phyloP scores from a whole-genome alignment of 1,140 invertebrate genomes.

The Lordiphosa collinella region DNA sequence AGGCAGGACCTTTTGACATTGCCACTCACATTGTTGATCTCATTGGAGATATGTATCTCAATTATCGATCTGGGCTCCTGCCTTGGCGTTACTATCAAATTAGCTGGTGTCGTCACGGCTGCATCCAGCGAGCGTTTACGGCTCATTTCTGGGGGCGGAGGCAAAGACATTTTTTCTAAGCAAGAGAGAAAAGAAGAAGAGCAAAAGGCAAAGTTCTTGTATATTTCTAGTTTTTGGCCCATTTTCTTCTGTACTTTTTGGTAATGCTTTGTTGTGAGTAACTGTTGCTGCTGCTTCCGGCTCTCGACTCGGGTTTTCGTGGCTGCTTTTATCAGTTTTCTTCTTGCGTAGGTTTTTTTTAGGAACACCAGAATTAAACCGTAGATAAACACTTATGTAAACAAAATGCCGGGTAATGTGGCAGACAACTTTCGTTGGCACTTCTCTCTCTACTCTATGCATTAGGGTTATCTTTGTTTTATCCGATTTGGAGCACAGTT shows the following conservation, averaged over 20 bases:
- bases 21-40: constrained; percentile 4
- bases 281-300: constrained; percentile 9
- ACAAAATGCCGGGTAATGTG: constrained; percentile 32
- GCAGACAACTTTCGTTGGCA: constrained; percentile 52
- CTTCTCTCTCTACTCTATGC: background rate
- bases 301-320: background rate
- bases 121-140: constrained; percentile 16
- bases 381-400: constrained; percentile 3
- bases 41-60: constrained; percentile 65
- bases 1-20: constrained; percentile 30
- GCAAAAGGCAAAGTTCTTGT: constrained; percentile 1
- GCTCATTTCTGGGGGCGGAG: constrained; percentile 21
- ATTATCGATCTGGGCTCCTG: constrained; percentile 61
- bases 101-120: background rate
- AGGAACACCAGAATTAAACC: constrained; percentile 2
- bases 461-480: constrained; percentile 1
- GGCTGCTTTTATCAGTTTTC: no score
- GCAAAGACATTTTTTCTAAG: constrained; percentile 23
- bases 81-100: constrained; percentile 4
- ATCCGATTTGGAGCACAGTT: constrained; percentile 33
- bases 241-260: constrained; percentile 5
- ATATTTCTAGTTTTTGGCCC: background rate
- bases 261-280: constrained; percentile 4
- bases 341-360: constrained; percentile 1
- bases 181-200: constrained; percentile 20